Conservation (phyloP, 2,113 vertebrate genomes). For the Lophius piscatorius region DNA sequence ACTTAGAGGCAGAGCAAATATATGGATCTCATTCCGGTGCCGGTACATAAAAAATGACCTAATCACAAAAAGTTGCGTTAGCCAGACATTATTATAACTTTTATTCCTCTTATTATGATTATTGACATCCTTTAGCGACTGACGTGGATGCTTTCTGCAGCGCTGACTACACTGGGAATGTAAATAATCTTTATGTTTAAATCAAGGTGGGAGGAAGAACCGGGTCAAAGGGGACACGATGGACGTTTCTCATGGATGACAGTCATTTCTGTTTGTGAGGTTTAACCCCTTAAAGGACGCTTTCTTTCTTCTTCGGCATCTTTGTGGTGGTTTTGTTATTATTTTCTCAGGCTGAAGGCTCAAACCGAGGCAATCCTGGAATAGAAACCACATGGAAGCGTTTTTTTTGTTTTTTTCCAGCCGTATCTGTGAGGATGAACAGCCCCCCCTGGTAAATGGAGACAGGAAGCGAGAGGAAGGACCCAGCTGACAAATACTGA, state of each 20-base stretch:
- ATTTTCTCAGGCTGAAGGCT: constrained; percentile 41
- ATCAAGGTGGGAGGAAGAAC: background rate
- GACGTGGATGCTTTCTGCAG: too few relatives aligned
- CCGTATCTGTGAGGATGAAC: constrained; percentile 19
- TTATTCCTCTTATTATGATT: too few relatives aligned
- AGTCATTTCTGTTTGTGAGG: constrained; percentile 13
- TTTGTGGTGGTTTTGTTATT: constrained; percentile 42
- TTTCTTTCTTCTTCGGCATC: too few relatives aligned
- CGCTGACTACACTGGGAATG: background rate
- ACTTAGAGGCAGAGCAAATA: too few relatives aligned
- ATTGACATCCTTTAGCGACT: too few relatives aligned
- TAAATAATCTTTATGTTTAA: background rate
- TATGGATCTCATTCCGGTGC: too few relatives aligned
- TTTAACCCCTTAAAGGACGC: background rate
- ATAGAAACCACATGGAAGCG: constrained; percentile 44
- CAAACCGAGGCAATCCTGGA: constrained; percentile 35
- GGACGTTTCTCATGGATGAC: background rate
- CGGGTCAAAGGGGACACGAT: background rate
- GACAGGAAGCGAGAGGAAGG: background rate
- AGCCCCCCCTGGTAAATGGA: background rate
- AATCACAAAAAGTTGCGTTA: too few relatives aligned
- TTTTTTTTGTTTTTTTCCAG: constrained; percentile 18
- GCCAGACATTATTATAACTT: too few relatives aligned
- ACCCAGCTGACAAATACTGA: too few relatives aligned
- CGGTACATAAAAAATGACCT: too few relatives aligned